A percentile compares a stretch with the other conserved stretches of the same genome.
These are phyloP conservation scores for Arrhopalites spinosus DNA, from an alignment of 2,888 invertebrate genomes.

Conservation along the genomic window DNA sequence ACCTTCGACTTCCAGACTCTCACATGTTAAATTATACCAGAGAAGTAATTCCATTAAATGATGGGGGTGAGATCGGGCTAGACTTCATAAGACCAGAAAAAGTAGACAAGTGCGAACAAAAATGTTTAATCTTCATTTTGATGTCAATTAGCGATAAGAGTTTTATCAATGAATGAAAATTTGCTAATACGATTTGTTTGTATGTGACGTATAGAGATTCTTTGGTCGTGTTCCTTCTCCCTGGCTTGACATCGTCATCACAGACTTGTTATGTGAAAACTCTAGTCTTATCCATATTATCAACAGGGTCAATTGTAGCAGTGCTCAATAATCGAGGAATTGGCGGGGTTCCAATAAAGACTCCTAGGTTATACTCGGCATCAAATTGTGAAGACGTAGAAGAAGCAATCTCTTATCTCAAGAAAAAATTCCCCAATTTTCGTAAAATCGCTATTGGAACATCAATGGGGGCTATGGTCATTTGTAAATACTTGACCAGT, in stretches of 20 bases:
- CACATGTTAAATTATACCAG: constrained; percentile 34
- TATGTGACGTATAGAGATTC: neutral
- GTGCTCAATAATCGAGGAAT: constrained; percentile 80
- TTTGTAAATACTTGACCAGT: constrained; percentile 62
- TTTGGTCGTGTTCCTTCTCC: constrained; percentile 57
- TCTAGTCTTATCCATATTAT: constrained; percentile 70
- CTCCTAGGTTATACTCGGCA: constrained; percentile 83
- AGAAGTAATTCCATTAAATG: constrained; percentile 35
- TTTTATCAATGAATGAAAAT: neutral
- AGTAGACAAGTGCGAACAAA: constrained; percentile 12
- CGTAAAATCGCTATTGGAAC: constrained; percentile 78
- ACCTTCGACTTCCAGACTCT: constrained; percentile 32
- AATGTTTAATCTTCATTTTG: neutral
- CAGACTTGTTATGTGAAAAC: constrained; percentile 80
- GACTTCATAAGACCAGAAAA: constrained; percentile 69
- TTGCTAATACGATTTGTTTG: neutral
- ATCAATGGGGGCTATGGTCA: constrained; percentile 78
- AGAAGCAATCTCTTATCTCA: constrained; percentile 73
- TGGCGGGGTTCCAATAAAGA: constrained; percentile 75
- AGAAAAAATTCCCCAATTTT: constrained; percentile 65
- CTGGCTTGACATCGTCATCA: constrained; percentile 77
- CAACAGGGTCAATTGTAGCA: constrained; percentile 69
- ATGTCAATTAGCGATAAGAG: neutral
- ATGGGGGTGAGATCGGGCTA: constrained; percentile 64
- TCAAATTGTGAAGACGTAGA: constrained; percentile 79